A percentile compares a stretch with the other conserved stretches of the same genome.
These are phyloP conservation scores for Channa maculata DNA, from an alignment of 2,113 vertebrate species.

Conservation along the genomic window DNA sequence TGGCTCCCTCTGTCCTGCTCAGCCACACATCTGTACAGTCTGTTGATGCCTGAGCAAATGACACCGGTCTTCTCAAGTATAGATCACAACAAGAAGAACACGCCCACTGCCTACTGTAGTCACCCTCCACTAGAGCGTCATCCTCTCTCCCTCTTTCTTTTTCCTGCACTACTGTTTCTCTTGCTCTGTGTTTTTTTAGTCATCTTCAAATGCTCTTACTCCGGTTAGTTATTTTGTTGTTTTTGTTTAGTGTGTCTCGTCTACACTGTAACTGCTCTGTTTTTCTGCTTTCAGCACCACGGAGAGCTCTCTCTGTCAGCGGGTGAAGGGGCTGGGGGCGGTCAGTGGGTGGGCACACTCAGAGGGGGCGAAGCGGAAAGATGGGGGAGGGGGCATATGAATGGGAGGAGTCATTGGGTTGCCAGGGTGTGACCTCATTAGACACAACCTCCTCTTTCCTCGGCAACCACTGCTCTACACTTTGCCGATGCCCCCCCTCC, in stretches of 20 bases:
- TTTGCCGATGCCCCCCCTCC: neutral
- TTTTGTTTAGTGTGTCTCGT: slow-evolving; percentile 32
- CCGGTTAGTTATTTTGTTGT: slow-evolving; percentile 16
- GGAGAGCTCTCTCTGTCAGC: slow-evolving; percentile 80
- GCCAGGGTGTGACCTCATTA: slow-evolving; percentile 85
- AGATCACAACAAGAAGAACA: slow-evolving; percentile 83
- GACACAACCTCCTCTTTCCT: slow-evolving; percentile 76
- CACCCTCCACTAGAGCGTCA: slow-evolving; percentile 64
- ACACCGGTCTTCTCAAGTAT: slow-evolving; percentile 77
- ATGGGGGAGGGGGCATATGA: slow-evolving; percentile 43
- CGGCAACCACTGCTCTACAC: slow-evolving; percentile 66
- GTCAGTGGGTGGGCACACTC: slow-evolving; percentile 57
- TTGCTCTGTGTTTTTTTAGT: slow-evolving; percentile 36
- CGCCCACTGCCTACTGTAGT: slow-evolving; percentile 77
- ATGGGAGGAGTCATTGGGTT: slow-evolving; percentile 74
- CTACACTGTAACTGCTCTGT: slow-evolving; percentile 54
- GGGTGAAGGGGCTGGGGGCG: slow-evolving; percentile 32
- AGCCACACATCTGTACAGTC: slow-evolving; percentile 58
- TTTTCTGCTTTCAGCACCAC: slow-evolving; percentile 82
- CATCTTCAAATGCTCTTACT: slow-evolving; percentile 18
- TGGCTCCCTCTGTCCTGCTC: slow-evolving; percentile 45
- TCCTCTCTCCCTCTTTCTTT: slow-evolving; percentile 30
- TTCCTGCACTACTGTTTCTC: slow-evolving; percentile 24
- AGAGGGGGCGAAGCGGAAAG: slow-evolving; percentile 49
- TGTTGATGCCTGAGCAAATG: slow-evolving; percentile 78